Evolutionary conservation across 2,797 vertebrate species (phyloP), one percentile per base, ranked within the genome.

Genomic region (Sebastes nivosus): DNA sequence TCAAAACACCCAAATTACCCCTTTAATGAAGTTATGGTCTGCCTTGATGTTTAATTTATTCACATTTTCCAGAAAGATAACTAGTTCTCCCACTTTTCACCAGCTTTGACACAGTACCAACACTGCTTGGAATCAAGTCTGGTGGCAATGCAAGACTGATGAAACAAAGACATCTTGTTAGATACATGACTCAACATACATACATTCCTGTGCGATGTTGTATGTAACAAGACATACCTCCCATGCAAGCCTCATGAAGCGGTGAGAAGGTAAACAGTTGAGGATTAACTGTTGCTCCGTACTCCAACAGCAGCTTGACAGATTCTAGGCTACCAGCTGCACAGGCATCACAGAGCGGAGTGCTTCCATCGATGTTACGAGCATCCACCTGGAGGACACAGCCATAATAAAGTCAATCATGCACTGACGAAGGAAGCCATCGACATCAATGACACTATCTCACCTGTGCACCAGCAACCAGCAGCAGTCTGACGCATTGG

Each of bases 181-280:
- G 6, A 60, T 9, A 16, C 16, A 24, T 32, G 3, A 9, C 13
- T 12, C 5, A 30, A 42, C 34, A 59, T 16, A 68, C 52, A 67
- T 13, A 66, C 65, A 80, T 70, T 70, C 14, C 14, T 72, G 30
- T 57, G 10, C 3, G 12, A 58, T 30, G 29, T 30, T 46, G 20
- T 42, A 52, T 42, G 20, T 22, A 74, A 69, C 25, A 27, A 29
- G 27, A 71, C 89, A 1, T 83, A 99, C 98, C 99, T 3, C 96
- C 97, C 96, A 99, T 97, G 92, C 98, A 99, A 76, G 99, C 99
- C 82, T 99, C 99, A 0, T 99, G 98, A 57, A 99, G 96, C 0
- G 98, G 98, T 0, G 98, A 98, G 0, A 97, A 97, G 0, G 97
- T 98, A 1, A 97, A 97, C 1, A 99, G 93, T 0, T 96, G 96